Base-by-base conservation (phyloP, 1,140 invertebrate species). In the Rhagoletis pomonella region DNA sequence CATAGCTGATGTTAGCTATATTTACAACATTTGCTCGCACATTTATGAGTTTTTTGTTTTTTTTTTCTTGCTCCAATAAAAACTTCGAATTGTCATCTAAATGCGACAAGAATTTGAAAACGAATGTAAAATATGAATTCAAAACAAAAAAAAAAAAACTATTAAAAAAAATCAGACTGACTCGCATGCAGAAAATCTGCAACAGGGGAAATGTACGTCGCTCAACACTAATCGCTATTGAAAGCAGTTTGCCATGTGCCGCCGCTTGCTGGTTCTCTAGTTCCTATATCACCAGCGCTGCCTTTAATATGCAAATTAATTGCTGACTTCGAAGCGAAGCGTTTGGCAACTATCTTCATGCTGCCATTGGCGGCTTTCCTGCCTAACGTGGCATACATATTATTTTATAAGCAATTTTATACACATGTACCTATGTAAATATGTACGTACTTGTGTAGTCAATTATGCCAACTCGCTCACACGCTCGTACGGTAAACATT, bases 271-370 rank as follows among this genome's bases (percentile, higher is more conserved):
- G n/a, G 4, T 7, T 42, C 10, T 6, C 64, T 9, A 55, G 67
- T 17, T 55, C 9, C 50, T 73, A 14, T 55, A n/a, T 42, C 29
- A 10, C 55, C 17, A 39, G 14, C 1, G 39, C 12, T 73, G 67
- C 44, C 42, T 73, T 73, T 47, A 73, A 73, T 44, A 73, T 73
- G 67, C 67, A 73, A 73, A 73, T 73, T 73, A 73, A 73, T 73
- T 73, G 42, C 42, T 73, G 42, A 73, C 42, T 73, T n/a, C 42
- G 42, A 44, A 44, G 67, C 42, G 42, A 19, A 67, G 9, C 29
- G 29, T 10, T 67, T 10, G 50, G 39, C 6, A 62, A 4, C 3
- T 12, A 17, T 14, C 60, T 62, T 14, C 60, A 14, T 73, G 67
- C 67, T 65, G 14, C 39, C 60, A 12, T 14, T 62, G 12, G 3